phyloP scores from a whole-genome alignment of 2,113 vertebrate species.

The Percopsis transmontana region DNA sequence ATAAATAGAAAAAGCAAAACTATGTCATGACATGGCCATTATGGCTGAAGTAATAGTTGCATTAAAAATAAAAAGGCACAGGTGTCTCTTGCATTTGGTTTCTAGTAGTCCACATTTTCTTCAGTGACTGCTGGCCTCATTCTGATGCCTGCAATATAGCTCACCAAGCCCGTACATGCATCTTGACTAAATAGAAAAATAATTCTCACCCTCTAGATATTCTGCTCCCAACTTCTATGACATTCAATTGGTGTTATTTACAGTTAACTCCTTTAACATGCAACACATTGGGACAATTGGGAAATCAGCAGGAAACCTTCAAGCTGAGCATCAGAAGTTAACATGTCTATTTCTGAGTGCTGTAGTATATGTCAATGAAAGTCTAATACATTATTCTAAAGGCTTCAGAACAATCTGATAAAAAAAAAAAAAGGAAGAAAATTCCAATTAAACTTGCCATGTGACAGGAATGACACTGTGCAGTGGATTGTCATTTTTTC shows the following conservation, averaged over 20 bases:
- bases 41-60: background rate
- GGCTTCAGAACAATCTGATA: background rate
- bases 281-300: background rate
- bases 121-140: background rate
- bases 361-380: background rate
- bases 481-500: background rate
- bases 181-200: background rate
- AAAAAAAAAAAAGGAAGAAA: too few relatives aligned
- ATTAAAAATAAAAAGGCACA: slow-evolving; percentile 45
- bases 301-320: background rate
- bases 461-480: background rate
- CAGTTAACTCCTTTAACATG: background rate
- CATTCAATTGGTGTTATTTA: background rate
- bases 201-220: slow-evolving; percentile 34
- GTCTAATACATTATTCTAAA: background rate
- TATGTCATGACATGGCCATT: background rate
- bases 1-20: slow-evolving; percentile 10
- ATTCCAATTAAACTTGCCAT: background rate
- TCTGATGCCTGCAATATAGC: background rate
- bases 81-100: slow-evolving; percentile 32
- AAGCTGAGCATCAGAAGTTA: slow-evolving; percentile 17
- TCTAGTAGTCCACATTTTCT: background rate
- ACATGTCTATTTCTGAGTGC: background rate
- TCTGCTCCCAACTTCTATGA: background rate
- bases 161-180: background rate